Conservation (phyloP, 2,888 invertebrate genomes). For the Apoda limacodes region DNA sequence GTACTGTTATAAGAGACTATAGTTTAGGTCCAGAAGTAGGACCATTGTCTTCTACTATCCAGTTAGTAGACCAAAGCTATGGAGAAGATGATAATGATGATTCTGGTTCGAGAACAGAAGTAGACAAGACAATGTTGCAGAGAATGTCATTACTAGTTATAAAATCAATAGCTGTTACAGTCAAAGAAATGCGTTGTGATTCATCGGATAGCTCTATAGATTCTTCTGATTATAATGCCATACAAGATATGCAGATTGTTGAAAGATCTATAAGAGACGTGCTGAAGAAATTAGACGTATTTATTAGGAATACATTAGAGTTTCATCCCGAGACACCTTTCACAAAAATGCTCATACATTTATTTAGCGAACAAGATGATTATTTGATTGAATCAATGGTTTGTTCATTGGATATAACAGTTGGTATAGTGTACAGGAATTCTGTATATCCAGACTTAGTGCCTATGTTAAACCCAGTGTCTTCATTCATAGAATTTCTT, state of each 20-base stretch:
- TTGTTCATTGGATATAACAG: slow-evolving; percentile 88
- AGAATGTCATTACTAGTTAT: slow-evolving; percentile 88
- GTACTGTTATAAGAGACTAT: slow-evolving; percentile 45
- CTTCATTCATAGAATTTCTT: slow-evolving; percentile 89
- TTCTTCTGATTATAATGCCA: slow-evolving; percentile 86
- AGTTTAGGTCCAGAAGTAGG: slow-evolving; percentile 43
- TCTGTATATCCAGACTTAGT: slow-evolving; percentile 84
- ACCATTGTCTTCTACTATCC: slow-evolving; percentile 46
- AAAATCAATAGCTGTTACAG: slow-evolving; percentile 90
- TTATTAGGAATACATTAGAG: slow-evolving; percentile 83
- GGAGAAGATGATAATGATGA: slow-evolving; percentile 54
- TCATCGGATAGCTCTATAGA: slow-evolving; percentile 88
- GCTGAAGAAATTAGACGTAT: slow-evolving; percentile 82
- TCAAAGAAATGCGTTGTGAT: slow-evolving; percentile 90
- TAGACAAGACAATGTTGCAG: slow-evolving; percentile 84
- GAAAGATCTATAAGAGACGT: slow-evolving; percentile 89
- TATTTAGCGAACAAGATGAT: slow-evolving; percentile 93
- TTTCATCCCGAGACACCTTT: slow-evolving; percentile 90
- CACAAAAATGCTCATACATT: slow-evolving; percentile 87
- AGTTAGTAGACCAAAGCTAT: slow-evolving; percentile 57
- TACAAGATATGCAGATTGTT: slow-evolving; percentile 90
- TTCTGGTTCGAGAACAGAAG: slow-evolving; percentile 54
- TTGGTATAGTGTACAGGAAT: slow-evolving; percentile 85
- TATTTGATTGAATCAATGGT: slow-evolving; percentile 93
- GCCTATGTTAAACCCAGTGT: slow-evolving; percentile 85